phyloP scores from a whole-genome alignment of 1,140 invertebrate genomes.

The Medauroidea extradentata region DNA sequence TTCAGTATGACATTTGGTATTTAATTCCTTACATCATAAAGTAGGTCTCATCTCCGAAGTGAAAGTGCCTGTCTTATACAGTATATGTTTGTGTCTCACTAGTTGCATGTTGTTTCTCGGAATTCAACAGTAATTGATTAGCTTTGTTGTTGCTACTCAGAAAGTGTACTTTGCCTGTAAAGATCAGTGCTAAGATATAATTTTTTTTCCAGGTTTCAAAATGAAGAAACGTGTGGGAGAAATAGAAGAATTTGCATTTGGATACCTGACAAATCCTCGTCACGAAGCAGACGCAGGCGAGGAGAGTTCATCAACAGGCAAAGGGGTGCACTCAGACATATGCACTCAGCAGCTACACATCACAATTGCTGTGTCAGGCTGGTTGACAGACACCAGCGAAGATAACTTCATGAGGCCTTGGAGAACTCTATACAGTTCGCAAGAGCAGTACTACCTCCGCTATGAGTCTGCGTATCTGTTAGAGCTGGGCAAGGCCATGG shows the following conservation, averaged over 20 bases:
- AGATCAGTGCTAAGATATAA: slow-evolving; percentile 8
- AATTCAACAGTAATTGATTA: too few species aligned
- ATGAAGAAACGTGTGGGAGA: slow-evolving; percentile 68
- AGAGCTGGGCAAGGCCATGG: slow-evolving; percentile 60
- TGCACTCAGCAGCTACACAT: slow-evolving; percentile 52
- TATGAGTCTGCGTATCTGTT: slow-evolving; percentile 66
- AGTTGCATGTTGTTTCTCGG: too few species aligned
- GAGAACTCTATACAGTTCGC: slow-evolving; percentile 53
- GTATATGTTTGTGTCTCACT: too few species aligned
- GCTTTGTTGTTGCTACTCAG: too few species aligned
- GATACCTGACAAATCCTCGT: slow-evolving; percentile 44
- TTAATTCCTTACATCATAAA: too few species aligned
- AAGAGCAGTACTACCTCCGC: slow-evolving; percentile 65
- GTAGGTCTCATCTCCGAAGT: too few species aligned
- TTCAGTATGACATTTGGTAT: too few species aligned
- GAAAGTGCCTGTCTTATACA: too few species aligned
- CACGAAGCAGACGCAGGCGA: not conserved
- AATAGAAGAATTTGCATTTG: slow-evolving; percentile 67
- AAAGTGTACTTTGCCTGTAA: too few species aligned
- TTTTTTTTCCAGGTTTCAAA: slow-evolving; percentile 53
- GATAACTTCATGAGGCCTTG: slow-evolving; percentile 54
- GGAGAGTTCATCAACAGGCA: slow-evolving; percentile 22
- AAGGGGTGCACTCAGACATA: not conserved
- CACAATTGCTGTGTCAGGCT: slow-evolving; percentile 63
- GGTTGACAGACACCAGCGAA: slow-evolving; percentile 49